Percentiles rank a stretch among this genome's conserved stretches.
These are phyloP conservation scores for Cichlasoma orientale DNA, from an alignment of 2,797 vertebrate genomes.

Conservation along the genomic window DNA sequence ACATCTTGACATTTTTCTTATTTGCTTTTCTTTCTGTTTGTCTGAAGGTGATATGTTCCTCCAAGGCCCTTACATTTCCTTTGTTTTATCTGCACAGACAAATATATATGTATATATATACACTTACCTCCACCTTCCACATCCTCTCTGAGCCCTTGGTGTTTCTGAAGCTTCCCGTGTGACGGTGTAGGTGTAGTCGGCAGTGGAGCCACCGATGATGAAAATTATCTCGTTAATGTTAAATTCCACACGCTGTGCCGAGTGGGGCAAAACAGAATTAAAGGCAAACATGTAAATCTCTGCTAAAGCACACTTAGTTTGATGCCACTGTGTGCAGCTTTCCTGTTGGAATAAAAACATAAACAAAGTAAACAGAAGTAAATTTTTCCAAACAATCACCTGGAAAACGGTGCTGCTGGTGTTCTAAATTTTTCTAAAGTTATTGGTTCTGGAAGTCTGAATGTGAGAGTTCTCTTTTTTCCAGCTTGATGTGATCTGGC, in stretches of 20 bases:
- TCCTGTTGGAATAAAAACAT: not conserved
- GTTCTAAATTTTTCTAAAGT: not conserved
- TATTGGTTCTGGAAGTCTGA: not conserved
- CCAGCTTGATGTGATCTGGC: too few relatives aligned
- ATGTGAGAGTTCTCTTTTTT: not conserved
- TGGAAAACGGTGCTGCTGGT: not conserved
- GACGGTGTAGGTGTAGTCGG: not conserved
- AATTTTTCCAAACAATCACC: not conserved
- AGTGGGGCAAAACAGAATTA: not conserved
- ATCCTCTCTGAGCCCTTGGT: too few relatives aligned
- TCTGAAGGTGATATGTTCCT: slow-evolving; percentile 42
- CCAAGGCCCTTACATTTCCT: not conserved
- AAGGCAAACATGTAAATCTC: too few relatives aligned
- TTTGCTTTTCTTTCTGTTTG: slow-evolving; percentile 31
- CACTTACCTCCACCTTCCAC: too few relatives aligned
- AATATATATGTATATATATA: too few relatives aligned
- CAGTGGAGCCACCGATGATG: too few relatives aligned
- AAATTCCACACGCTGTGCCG: not conserved
- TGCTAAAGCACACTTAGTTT: not conserved
- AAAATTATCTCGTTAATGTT: not conserved
- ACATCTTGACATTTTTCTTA: slow-evolving; percentile 39
- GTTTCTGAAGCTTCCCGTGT: too few relatives aligned
- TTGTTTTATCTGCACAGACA: slow-evolving; percentile 25
- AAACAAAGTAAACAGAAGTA: not conserved
- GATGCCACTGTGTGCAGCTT: not conserved